Base-by-base conservation (phyloP, 2,888 invertebrate species). In the Pollenia amentaria region DNA sequence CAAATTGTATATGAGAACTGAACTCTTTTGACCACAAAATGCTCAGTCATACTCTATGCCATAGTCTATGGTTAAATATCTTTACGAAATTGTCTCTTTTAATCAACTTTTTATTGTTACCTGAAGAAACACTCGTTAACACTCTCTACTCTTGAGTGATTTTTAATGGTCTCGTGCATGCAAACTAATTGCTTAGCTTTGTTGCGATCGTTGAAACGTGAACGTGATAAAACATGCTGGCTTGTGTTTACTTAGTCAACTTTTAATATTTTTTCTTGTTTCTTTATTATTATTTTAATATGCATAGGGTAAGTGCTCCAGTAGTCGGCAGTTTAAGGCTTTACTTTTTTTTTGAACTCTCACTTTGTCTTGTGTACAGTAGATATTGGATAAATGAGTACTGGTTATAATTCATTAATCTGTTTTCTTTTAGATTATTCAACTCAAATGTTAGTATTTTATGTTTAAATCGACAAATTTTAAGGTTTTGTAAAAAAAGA, bases 201-300 rank as follows among this genome's bases (percentile, higher is more conserved):
- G 14, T 11, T 72, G 18, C n/a, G 44, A 44, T 73, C 38, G 18
- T 18, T 44, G 38, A 76, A 76, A 44, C 82, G 57, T 67, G 51
- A 81, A 67, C 67, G 69, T 76, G 82, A 82, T 64, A 75, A 81
- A 69, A 60, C 60, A 75, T 64, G 40, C 48, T 76, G 82, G 53
- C 16, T 73, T 16, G 42, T 81, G 65, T 48, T 73, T 70, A 60
- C 29, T 70, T 18, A 46, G 10, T 48, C 12, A 18, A 40, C 16
- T 38, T 1, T 77, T 67, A n/a, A 60, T 46, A 7, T 55, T 65
- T 38, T 44, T 40, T 38, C 8, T 29, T 46, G n/a, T 18, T 48
- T 44, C 14, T 60, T 21, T 64, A 9, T 51, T 64, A 9, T 51
- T 48, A 44, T 55, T 48, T 38, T 48, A 60, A 40, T 9, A 40